Evolutionary conservation across 2,888 invertebrate species (phyloP), one percentile per base, ranked within the genome.

Genomic region (Lasioglossum lativentre): DNA sequence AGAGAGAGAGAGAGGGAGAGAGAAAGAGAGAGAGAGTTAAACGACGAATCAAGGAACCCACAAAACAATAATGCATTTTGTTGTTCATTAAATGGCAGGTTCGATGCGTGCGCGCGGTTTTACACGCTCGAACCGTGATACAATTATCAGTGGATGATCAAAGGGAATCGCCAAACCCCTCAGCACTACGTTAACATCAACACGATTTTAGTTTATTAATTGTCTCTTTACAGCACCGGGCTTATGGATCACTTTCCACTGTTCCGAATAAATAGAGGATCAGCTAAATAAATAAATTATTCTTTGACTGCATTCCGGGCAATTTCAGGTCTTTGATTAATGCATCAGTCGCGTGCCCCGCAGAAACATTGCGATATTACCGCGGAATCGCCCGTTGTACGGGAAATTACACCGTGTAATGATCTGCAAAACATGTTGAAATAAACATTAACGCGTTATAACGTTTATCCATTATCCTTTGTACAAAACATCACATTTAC

Each of bases 131-230:
- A 45, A 10, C 30, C 45, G 71, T 45, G 66, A 66, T 66, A 42
- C 30, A 30, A 42, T 72, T 72, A 45, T 72, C 71, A 42, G 45
- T 72, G 30, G 30, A 19, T 45, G 42, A 40, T 45, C 45, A 27
- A 72, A 72, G 40, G 19, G 45, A 52, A 30, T 45, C 42, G 71
- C 8, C 27, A 8, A 19, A 27, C 30, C 27, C 5, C 38, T 68
- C 38, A 34, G 4, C 38, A 23, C n/a, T 38, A 23, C 5, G 38
- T 38, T 68, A 68, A 23, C 66, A 30, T 66, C 66, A 16, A 66
- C 34, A 16, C n/a, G 23, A 4, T 68, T 68, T 38, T n/a, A 38
- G 68, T 68, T 68, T 68, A 68, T 68, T 68, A 68, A 68, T 38
- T 23, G 23, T 38, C 66, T 66, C 66, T 66, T 66, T 34, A 66